Conservation (phyloP, 2,888 invertebrate species). For the Poecilus cupreus region DNA sequence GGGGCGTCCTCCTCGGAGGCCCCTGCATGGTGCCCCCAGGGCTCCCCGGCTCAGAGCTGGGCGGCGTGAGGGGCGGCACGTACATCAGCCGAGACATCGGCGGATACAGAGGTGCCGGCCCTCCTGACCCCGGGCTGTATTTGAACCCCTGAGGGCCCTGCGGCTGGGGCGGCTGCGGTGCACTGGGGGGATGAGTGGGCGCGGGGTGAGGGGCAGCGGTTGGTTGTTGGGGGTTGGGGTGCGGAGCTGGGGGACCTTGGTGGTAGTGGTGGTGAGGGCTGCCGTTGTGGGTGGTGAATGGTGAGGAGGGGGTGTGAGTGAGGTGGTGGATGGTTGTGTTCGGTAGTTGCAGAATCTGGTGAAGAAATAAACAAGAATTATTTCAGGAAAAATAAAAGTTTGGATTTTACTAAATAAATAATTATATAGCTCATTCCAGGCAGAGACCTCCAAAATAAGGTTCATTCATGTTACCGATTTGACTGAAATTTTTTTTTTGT, state of each 20-base stretch:
- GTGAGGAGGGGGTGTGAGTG: constrained; percentile 75
- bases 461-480: too few relatives aligned
- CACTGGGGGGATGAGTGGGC: constrained; percentile 63
- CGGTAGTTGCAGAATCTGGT: constrained; percentile 70
- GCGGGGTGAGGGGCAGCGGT: constrained; percentile 67
- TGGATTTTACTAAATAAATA: too few relatives aligned
- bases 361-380: background rate
- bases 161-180: constrained; percentile 4
- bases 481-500: too few relatives aligned
- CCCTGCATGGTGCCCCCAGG: constrained; percentile 82
- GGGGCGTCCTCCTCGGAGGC: constrained; percentile 82
- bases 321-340: constrained; percentile 76
- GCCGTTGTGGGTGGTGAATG: constrained; percentile 70
- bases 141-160: constrained; percentile 60
- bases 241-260: constrained; percentile 66
- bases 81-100: constrained; percentile 81
- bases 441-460: too few relatives aligned
- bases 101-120: constrained; percentile 73
- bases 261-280: constrained; percentile 66
- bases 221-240: constrained; percentile 66
- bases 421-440: too few relatives aligned
- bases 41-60: constrained; percentile 91
- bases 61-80: constrained; percentile 90
- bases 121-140: constrained; percentile 66
- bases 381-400: too few relatives aligned